Evolutionary conservation across 1,140 invertebrate species (phyloP).

Genomic region (Monomorium pharaonis): DNA sequence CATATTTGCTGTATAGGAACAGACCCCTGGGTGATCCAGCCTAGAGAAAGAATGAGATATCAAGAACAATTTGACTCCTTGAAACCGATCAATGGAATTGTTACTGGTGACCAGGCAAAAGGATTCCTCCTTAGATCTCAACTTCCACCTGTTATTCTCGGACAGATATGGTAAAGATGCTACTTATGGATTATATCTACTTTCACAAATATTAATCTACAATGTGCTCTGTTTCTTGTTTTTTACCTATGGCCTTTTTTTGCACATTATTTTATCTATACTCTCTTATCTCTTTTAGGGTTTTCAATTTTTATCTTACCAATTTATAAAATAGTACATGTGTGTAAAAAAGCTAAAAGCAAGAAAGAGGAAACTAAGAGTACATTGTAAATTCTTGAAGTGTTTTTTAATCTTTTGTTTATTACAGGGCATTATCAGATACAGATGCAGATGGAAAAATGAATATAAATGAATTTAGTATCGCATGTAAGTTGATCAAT

Average conservation of each 20-base stretch:
- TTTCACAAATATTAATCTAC: too few species aligned
- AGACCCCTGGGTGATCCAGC: slow-evolving; percentile 95
- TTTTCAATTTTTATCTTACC: too few species aligned
- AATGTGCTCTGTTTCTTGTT: too few species aligned
- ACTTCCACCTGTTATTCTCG: slow-evolving; percentile 93
- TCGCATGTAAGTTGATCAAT: slow-evolving; percentile 98
- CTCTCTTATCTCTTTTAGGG: too few species aligned
- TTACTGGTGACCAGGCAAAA: slow-evolving; percentile 98
- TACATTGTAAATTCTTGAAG: neutral
- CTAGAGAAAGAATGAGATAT: slow-evolving; percentile 94
- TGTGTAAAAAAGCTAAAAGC: too few species aligned
- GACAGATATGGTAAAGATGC: slow-evolving; percentile 95
- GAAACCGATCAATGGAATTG: slow-evolving; percentile 93
- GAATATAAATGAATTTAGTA: slow-evolving; percentile 98
- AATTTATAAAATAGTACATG: too few species aligned
- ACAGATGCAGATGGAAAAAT: slow-evolving; percentile 98
- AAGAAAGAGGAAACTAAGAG: too few species aligned
- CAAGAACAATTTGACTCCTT: slow-evolving; percentile 96
- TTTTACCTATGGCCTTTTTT: too few species aligned
- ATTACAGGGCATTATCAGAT: slow-evolving; percentile 94
- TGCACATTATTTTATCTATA: too few species aligned
- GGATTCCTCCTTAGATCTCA: slow-evolving; percentile 97
- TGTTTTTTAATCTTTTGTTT: slow-evolving; percentile 8
- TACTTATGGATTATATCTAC: slow-evolving; percentile 45
- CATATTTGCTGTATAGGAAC: slow-evolving; percentile 74